These are phyloP conservation scores for Artemia sinica DNA, from an alignment of 2,888 invertebrate species.

Conservation along the genomic window DNA sequence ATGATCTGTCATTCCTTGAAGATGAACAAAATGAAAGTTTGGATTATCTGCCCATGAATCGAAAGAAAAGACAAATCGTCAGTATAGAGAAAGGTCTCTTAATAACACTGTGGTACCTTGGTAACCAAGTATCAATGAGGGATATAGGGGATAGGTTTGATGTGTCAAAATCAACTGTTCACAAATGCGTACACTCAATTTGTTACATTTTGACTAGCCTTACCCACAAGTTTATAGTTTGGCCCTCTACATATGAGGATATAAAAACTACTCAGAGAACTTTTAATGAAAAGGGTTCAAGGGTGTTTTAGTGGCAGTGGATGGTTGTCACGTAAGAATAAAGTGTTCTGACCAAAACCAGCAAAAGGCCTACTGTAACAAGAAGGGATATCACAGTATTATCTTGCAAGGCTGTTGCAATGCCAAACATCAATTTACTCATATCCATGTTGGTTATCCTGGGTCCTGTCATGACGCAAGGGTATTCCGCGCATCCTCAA, in stretches of 20 bases:
- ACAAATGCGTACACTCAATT: not conserved
- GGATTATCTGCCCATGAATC: not conserved
- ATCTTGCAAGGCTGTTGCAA: not conserved
- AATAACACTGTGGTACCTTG: not conserved
- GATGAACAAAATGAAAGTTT: not conserved
- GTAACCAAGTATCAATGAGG: constrained; percentile 3
- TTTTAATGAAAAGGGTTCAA: constrained; percentile 4
- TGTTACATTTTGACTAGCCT: not conserved
- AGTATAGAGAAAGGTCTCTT: not conserved
- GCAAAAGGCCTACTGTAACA: constrained; percentile 4
- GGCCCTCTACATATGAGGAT: not conserved
- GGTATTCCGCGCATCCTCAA: constrained; percentile 1
- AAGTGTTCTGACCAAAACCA: constrained; percentile 1
- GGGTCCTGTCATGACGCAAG: constrained; percentile 2
- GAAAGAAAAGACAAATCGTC: not conserved
- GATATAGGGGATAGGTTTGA: constrained; percentile 7
- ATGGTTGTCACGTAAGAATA: not conserved
- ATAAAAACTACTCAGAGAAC: not conserved
- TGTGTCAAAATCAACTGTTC: constrained; percentile 12
- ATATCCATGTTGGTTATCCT: constrained; percentile 7
- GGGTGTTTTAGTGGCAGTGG: not conserved
- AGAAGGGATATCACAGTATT: not conserved
- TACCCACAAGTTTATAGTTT: not conserved
- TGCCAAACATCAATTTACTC: not conserved
- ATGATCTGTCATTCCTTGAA: not conserved